phyloP scores from a whole-genome alignment of 2,797 vertebrate species.

The Emydoidea blandingii region DNA sequence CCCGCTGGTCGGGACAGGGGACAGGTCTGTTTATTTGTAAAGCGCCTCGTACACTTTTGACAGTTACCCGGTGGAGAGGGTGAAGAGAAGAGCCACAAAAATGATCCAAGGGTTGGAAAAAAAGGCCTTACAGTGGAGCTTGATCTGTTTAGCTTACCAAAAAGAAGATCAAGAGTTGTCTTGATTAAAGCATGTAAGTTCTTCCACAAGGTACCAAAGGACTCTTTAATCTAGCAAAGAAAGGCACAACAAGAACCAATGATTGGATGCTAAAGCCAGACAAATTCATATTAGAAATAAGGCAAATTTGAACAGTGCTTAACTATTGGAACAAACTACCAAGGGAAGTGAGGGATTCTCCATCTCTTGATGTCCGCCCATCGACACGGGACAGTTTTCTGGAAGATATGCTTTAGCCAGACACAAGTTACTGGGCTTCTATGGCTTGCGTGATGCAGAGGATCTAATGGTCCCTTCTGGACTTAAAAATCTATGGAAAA shows the following conservation, averaged over 20 bases:
- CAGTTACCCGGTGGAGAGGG: neutral
- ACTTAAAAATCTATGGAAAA: slow-evolving; percentile 53
- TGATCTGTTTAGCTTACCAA: slow-evolving; percentile 8
- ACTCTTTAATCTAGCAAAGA: slow-evolving; percentile 22
- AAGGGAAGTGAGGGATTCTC: slow-evolving; percentile 56
- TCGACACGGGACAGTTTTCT: slow-evolving; percentile 61
- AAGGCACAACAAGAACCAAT: neutral
- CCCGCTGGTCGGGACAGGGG: neutral
- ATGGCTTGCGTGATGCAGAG: slow-evolving; percentile 54
- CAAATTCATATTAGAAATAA: slow-evolving; percentile 28
- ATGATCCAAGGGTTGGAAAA: neutral
- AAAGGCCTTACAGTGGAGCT: slow-evolving; percentile 16
- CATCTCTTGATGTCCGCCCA: slow-evolving; percentile 59
- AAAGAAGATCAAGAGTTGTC: slow-evolving; percentile 6
- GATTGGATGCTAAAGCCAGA: slow-evolving; percentile 43
- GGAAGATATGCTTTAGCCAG: slow-evolving; percentile 48
- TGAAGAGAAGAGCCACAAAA: neutral
- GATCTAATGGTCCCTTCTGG: slow-evolving; percentile 53
- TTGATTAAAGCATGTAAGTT: neutral
- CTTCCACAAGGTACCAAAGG: neutral
- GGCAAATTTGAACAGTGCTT: slow-evolving; percentile 54
- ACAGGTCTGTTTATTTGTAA: neutral
- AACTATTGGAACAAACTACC: slow-evolving; percentile 68
- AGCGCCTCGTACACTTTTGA: neutral
- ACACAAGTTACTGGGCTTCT: slow-evolving; percentile 60